Percentiles rank a stretch among this genome's conserved stretches.
Conservation (phyloP, 2,888 invertebrate species). For the Petrophora chlorosata region DNA sequence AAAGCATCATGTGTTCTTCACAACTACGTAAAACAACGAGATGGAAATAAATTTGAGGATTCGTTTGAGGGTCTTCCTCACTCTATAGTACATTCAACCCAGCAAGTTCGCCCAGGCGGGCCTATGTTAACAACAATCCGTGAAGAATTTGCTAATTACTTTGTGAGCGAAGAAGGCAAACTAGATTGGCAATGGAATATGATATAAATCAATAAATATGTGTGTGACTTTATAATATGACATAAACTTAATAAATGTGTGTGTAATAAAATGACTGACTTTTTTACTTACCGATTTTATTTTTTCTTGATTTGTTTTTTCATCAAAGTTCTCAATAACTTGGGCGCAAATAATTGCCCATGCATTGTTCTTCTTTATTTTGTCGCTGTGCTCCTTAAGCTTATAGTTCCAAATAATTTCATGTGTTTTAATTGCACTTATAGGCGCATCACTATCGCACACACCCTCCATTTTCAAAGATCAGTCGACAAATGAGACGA, state of each 20-base stretch:
- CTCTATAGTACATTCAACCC: constrained; percentile 35
- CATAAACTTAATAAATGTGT: constrained; percentile 24
- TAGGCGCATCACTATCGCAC: constrained; percentile 37
- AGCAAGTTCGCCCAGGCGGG: constrained; percentile 36
- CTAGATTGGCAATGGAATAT: constrained; percentile 40
- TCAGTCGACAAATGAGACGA: constrained; percentile 22
- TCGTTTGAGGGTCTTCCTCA: constrained; percentile 34
- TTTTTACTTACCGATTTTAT: constrained; percentile 32
- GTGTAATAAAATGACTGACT: constrained; percentile 18
- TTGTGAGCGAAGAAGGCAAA: constrained; percentile 41
- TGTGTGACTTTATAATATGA: constrained; percentile 12
- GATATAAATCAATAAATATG: constrained; percentile 34
- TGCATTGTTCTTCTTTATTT: constrained; percentile 38
- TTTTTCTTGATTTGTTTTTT: constrained; percentile 33
- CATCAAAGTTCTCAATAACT: constrained; percentile 37
- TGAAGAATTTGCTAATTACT: constrained; percentile 41
- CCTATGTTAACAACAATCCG: constrained; percentile 38
- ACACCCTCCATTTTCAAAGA: constrained; percentile 33
- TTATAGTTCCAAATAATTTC: constrained; percentile 38
- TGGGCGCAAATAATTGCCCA: constrained; percentile 39
- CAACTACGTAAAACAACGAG: constrained; percentile 36
- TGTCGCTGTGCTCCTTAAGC: constrained; percentile 36
- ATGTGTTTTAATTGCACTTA: constrained; percentile 36
- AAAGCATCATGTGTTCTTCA: constrained; percentile 36
- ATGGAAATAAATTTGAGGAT: constrained; percentile 25